Evolutionary conservation across 1,140 invertebrate genomes (phyloP).

Genomic region (Hyposmocoma kahamanoa): DNA sequence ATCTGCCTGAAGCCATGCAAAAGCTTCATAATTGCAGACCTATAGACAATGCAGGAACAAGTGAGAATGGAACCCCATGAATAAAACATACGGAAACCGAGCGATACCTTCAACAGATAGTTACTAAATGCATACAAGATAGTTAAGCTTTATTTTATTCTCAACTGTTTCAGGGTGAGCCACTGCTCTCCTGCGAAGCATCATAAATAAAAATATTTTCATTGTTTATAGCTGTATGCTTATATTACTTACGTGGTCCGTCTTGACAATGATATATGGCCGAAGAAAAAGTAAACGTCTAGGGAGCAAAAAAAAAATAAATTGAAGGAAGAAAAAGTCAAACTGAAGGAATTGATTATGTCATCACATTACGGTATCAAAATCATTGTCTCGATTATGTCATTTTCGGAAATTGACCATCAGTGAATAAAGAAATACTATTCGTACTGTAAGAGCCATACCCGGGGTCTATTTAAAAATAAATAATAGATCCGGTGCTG

Average conservation of each 20-base stretch:
- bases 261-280: background rate
- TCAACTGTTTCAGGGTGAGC: constrained; percentile 35
- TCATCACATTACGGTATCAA: too few relatives aligned
- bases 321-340: too few relatives aligned
- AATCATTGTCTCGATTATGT: too few relatives aligned
- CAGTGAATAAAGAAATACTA: too few relatives aligned
- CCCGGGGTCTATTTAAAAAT: too few relatives aligned
- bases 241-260: background rate
- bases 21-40: constrained; percentile 61
- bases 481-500: too few relatives aligned
- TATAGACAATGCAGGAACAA: constrained; percentile 62
- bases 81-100: constrained; percentile 53
- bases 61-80: constrained; percentile 44
- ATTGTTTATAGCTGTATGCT: constrained; percentile 27
- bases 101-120: constrained; percentile 33
- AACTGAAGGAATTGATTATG: too few relatives aligned
- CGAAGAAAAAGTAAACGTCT: background rate
- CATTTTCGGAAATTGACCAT: too few relatives aligned
- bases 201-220: constrained; percentile 34
- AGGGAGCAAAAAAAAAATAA: constrained; percentile 10
- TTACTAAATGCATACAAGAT: constrained; percentile 28
- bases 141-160: constrained; percentile 35
- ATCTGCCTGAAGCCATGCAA: constrained; percentile 61
- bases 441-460: too few relatives aligned
- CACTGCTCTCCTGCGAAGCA: constrained; percentile 26